Conservation (phyloP, 2,113 vertebrate genomes). For the Glaucomys volans region DNA sequence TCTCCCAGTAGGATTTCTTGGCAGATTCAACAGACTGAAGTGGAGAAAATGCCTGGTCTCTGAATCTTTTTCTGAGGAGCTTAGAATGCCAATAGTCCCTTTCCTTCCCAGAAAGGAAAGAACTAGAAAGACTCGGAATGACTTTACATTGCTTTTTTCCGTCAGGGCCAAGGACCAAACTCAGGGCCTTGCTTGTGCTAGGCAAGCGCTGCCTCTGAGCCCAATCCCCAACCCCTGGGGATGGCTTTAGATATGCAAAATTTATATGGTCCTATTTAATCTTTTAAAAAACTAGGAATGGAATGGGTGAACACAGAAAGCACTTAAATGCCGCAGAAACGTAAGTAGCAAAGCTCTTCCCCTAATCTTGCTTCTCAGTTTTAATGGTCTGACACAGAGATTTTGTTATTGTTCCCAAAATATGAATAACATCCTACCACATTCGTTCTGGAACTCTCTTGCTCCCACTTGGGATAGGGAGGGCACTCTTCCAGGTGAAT, state of each 20-base stretch:
- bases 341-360: neutral
- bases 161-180: no score
- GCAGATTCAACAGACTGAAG: neutral
- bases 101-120: neutral
- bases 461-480: neutral
- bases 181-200: no score
- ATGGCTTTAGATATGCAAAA: neutral
- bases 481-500: neutral
- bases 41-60: neutral
- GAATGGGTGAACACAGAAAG: neutral
- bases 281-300: neutral
- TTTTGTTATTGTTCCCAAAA: neutral
- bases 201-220: no score
- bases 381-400: neutral
- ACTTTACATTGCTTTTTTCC: neutral
- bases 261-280: neutral
- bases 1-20: neutral
- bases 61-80: neutral
- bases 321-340: neutral
- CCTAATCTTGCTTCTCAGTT: neutral
- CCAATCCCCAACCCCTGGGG: no score
- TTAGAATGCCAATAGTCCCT: slow-evolving; percentile 27
- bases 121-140: neutral
- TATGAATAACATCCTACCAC: neutral
- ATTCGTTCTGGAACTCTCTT: neutral